Evolutionary conservation across 2,113 vertebrate genomes (phyloP), one percentile per base, ranked within the genome.

Genomic region (Myrmecobius fasciatus): DNA sequence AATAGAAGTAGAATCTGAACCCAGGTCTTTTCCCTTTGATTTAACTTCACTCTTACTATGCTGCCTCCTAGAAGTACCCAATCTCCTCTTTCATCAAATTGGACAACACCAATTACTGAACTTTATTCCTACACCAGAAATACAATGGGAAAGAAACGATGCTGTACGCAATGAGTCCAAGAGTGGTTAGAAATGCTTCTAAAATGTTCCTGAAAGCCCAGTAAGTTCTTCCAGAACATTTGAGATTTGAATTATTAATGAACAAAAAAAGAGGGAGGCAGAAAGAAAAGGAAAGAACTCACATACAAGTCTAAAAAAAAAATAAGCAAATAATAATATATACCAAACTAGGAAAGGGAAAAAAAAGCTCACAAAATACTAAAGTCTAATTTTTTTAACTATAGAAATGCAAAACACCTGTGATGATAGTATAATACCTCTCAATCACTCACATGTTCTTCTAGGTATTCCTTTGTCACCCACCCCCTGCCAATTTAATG

Each of bases 251-350:
- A 12, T 43, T 60, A 26, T 36, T 94, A 94, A 94, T 43, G 93
- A 93, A 0, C 56, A 10, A 67, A 10, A 36, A 17, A 25, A 7
- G 53, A 2, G 53, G 31, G 22, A 1, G 56, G 60, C 0, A 1
- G 60, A 93, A n/a, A 49, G 24, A 91, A 52, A 94, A 17, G 8
- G 52, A 89, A 96, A n/a, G 52, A 89, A 49, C 47, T 95, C 91
- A 93, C 92, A 95, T 20, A 91, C 94, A 67, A 93, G 92, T 52
- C 31, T 83, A 67, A 95, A 94, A 97, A 96, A 96, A 91, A 91
- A 51, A 51, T 51, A 97, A 90, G 52, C 96, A 91, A 11, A 25
- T 52, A 94, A 94, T 91, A 95, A 94, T 92, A 90, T 22, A 28
- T 28, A 94, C 96, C 89, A 96, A 96, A 95, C 93, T 94, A 54